phyloP scores from a whole-genome alignment of 2,113 vertebrate species.

The Barnardius zonarius region DNA sequence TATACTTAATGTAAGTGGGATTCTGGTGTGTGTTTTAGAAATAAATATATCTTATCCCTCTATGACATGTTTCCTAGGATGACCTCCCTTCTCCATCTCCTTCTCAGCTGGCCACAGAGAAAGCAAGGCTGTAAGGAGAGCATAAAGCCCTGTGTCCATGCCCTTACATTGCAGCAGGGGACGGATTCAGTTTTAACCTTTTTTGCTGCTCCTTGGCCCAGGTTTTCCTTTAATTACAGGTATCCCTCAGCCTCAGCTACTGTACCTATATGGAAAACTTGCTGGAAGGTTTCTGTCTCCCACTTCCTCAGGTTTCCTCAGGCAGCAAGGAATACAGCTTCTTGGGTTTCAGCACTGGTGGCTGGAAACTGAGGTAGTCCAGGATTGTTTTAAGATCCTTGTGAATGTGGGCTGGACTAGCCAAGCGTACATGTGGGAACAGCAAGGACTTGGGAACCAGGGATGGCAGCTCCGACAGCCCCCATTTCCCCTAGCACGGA shows the following conservation, averaged over 20 bases:
- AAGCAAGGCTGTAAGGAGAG: background rate
- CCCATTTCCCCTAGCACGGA: fast-evolving
- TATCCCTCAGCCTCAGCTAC: background rate
- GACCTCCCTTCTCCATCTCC: background rate
- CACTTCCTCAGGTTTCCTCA: background rate
- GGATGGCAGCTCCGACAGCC: background rate
- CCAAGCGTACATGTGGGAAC: background rate
- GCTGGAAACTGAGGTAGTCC: background rate
- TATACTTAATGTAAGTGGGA: background rate
- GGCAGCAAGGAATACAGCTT: background rate
- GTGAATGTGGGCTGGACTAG: background rate
- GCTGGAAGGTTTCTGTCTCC: background rate
- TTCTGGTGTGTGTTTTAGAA: background rate
- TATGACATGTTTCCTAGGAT: background rate
- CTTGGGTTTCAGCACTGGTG: background rate
- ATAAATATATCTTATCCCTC: background rate
- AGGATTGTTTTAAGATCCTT: background rate
- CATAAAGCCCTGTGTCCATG: background rate
- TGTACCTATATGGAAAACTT: fast-evolving
- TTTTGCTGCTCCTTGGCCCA: background rate
- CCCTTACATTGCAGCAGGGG: background rate
- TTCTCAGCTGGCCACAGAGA: background rate
- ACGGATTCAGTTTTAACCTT: background rate
- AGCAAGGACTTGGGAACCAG: background rate
- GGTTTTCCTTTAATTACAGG: background rate